Base-by-base conservation (phyloP, 2,888 invertebrate genomes). In the Mesorhabditis sp. region DNA sequence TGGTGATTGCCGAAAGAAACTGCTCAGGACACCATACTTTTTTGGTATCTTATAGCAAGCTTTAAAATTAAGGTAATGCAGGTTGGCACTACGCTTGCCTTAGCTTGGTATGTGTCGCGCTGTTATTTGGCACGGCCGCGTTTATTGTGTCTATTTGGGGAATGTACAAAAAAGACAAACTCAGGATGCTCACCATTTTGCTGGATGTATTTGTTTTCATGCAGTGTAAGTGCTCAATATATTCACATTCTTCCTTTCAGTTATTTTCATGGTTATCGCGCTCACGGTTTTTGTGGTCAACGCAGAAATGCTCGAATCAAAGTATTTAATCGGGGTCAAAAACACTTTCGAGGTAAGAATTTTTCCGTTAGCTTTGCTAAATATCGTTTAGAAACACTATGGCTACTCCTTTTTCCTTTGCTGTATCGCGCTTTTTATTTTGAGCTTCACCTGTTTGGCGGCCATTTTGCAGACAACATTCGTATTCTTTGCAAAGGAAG, bases 381-480 rank as follows among this genome's bases (percentile, higher is more conserved):
- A 10, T 28, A 13, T 7, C n/a, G 70, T 77, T 28, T 70, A 82
- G 82, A 84, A 84, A 71, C 67, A 72, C 4, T 84, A 82, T 68
- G 84, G 84, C 13, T 84, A 84, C 74, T 84, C 84, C 3, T 84
- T 83, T 71, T 84, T 81, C 65, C 72, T 84, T n/a, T 82, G 82
- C 4, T 77, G 81, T 61, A 65, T 83, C n/a, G 80, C 80, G 10
- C 67, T 79, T 42, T 69, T 81, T 6, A 70, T 83, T 62, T 71
- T 81, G 63, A 73, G 77, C 41, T 80, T 84, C 66, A 76, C 82
- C 7, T 64, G 79, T 44, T 66, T 84, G 68, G 76, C 79, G 15
- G 83, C 80, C 15, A 73, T 78, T n/a, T 62, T 82, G 4, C 70
- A 80, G 7, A 80, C 82, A n/a, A 82, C 82, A 4, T 76, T 74